Conservation (phyloP, 2,797 vertebrate genomes). For the Cynodonichthys magdalenae region DNA sequence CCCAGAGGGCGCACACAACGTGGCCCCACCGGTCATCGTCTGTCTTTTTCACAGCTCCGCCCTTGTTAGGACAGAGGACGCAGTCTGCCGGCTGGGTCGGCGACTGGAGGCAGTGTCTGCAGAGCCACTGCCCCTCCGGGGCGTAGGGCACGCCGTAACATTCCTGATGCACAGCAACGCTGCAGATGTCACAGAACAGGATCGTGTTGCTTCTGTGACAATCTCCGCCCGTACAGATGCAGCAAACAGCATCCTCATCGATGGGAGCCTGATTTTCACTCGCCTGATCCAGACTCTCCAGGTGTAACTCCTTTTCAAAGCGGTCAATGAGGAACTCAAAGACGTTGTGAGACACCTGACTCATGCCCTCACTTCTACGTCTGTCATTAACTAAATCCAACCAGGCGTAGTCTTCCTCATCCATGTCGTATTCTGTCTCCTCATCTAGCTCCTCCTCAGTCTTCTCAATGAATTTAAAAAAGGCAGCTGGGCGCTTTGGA, state of each 20-base stretch:
- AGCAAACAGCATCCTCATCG: slow-evolving; percentile 95
- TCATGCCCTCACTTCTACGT: slow-evolving; percentile 88
- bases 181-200: slow-evolving; percentile 95
- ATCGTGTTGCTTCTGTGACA: slow-evolving; percentile 96
- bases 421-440: slow-evolving; percentile 98
- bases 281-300: slow-evolving; percentile 88
- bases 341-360: slow-evolving; percentile 91
- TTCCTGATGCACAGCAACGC: slow-evolving; percentile 96
- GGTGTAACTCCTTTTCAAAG: slow-evolving; percentile 94
- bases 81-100: slow-evolving; percentile 89
- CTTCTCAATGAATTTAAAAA: slow-evolving; percentile 92
- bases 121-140: slow-evolving; percentile 98
- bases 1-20: slow-evolving; percentile 97
- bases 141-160: slow-evolving; percentile 98
- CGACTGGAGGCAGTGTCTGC: slow-evolving; percentile 93
- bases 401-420: slow-evolving; percentile 97
- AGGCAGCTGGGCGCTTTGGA: slow-evolving; percentile 85
- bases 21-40: slow-evolving; percentile 97
- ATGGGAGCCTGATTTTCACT: slow-evolving; percentile 88
- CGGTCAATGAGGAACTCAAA: slow-evolving; percentile 97
- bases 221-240: slow-evolving; percentile 96
- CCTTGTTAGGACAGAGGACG: slow-evolving; percentile 95
- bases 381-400: slow-evolving; percentile 94
- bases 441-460: slow-evolving; percentile 94
- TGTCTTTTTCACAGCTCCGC: slow-evolving; percentile 96